Evolutionary conservation across 2,888 invertebrate species (phyloP).

Genomic region (Cremastinae sp.): DNA sequence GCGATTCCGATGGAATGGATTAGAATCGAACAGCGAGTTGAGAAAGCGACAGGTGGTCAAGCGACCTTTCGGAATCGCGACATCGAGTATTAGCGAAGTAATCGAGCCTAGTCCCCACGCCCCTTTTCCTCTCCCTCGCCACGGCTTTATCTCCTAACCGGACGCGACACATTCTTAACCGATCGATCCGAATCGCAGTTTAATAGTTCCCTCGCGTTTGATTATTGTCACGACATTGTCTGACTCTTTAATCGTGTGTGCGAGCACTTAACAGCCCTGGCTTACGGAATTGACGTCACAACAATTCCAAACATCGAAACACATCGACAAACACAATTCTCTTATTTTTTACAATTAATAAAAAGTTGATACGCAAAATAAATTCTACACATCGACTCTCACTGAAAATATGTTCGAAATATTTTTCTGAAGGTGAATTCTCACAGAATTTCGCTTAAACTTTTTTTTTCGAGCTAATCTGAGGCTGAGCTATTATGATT

Average conservation of each 20-base stretch:
- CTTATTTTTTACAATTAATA: not conserved
- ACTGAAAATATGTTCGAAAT: too few relatives aligned
- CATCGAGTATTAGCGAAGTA: slow-evolving; percentile 52
- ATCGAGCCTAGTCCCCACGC: slow-evolving; percentile 42
- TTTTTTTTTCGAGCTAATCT: not conserved
- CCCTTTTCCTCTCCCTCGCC: not conserved
- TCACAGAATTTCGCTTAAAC: too few relatives aligned
- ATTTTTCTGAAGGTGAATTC: too few relatives aligned
- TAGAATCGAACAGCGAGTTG: slow-evolving; percentile 48
- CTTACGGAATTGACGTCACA: not conserved
- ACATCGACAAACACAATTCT: not conserved
- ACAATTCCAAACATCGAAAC: not conserved
- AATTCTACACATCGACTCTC: too few relatives aligned
- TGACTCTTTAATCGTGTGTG: slow-evolving; percentile 22
- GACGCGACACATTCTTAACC: slow-evolving; percentile 39
- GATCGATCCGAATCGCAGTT: slow-evolving; percentile 47
- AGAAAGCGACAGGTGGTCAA: slow-evolving; percentile 60
- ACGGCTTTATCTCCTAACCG: not conserved
- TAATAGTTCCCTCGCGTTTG: slow-evolving; percentile 34
- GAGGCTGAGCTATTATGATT: not conserved
- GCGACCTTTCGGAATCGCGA: slow-evolving; percentile 52
- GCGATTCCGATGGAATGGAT: slow-evolving; percentile 37
- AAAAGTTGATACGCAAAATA: too few relatives aligned
- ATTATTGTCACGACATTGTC: slow-evolving; percentile 47
- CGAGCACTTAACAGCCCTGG: not conserved